These are phyloP conservation scores for Myotis daubentonii DNA, from an alignment of 2,797 vertebrate species.

Conservation along the genomic window DNA sequence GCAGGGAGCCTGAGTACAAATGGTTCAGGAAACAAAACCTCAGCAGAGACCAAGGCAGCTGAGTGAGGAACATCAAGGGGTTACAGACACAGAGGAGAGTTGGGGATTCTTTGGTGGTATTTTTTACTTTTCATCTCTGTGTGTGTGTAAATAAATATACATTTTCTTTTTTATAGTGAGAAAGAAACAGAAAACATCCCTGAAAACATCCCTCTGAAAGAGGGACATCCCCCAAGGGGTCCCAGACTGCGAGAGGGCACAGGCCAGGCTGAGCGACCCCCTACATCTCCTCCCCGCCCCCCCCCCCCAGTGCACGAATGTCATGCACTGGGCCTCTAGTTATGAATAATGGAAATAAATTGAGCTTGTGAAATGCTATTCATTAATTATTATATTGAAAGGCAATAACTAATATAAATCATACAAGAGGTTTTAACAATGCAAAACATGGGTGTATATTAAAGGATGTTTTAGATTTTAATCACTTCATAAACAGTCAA, in stretches of 20 bases:
- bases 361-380: neutral
- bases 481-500: neutral
- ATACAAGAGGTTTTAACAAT: neutral
- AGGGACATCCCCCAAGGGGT: too few relatives aligned
- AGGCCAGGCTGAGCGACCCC: too few relatives aligned
- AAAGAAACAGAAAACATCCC: neutral
- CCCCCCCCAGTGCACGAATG: too few relatives aligned
- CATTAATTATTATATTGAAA: neutral
- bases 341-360: neutral
- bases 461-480: neutral
- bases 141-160: neutral
- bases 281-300: too few relatives aligned
- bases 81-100: neutral
- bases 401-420: neutral
- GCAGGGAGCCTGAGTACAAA: neutral
- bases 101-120: neutral
- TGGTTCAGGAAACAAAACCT: neutral
- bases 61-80: neutral
- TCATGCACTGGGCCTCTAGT: too few relatives aligned
- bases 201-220: neutral
- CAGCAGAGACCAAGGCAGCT: neutral
- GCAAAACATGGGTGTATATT: neutral
- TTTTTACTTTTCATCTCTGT: neutral
- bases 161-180: neutral
- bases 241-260: too few relatives aligned